Evolutionary conservation across 1,140 invertebrate genomes (phyloP).

Genomic region (Linepithema humile): DNA sequence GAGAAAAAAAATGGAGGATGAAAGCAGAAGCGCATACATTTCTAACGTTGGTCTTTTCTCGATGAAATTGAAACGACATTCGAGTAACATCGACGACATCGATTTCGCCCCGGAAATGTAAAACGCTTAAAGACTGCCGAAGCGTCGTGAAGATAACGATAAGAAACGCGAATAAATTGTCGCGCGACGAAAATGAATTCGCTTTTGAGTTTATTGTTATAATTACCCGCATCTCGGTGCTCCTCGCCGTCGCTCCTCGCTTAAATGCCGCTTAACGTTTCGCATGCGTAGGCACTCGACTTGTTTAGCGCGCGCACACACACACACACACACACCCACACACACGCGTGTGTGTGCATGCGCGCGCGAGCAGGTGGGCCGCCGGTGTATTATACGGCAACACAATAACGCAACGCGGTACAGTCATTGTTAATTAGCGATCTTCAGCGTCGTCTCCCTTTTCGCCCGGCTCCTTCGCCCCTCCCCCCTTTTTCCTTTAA

Average conservation of each 20-base stretch:
- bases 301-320: conserved; percentile 56
- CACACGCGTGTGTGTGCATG: too few species aligned
- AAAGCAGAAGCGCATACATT: too few species aligned
- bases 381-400: conserved; percentile 56
- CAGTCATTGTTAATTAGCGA: conserved; percentile 81
- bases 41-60: too few species aligned
- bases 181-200: background rate
- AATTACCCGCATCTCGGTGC: conserved; percentile 6
- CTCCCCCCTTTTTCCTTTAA: conserved; percentile 32
- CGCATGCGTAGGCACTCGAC: conserved; percentile 47
- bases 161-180: too few species aligned
- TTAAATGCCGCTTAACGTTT: conserved; percentile 16
- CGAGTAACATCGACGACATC: too few species aligned
- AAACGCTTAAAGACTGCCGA: background rate
- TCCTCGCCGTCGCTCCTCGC: background rate
- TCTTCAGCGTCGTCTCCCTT: conserved; percentile 66
- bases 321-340: too few species aligned
- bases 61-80: too few species aligned
- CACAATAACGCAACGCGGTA: conserved; percentile 75
- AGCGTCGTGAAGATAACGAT: background rate
- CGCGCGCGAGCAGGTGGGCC: conserved; percentile 74
- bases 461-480: background rate
- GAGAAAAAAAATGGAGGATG: too few species aligned
- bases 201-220: background rate
- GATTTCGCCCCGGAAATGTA: background rate